Evolutionary conservation across 1,140 invertebrate genomes (phyloP).

Genomic region (Pogonognathellus flavescens): DNA sequence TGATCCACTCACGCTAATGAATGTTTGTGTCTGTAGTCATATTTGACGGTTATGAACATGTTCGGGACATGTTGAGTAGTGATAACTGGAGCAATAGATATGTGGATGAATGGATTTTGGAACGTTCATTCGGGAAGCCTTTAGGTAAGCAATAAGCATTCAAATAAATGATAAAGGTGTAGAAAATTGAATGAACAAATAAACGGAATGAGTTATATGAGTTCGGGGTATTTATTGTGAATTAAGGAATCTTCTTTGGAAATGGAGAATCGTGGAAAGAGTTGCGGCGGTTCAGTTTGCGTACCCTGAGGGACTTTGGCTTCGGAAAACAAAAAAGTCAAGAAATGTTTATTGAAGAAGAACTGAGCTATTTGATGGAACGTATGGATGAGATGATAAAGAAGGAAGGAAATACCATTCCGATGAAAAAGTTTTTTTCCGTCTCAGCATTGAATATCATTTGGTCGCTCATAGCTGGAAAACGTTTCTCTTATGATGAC

Average conservation of each 20-base stretch:
- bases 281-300: conserved; percentile 57
- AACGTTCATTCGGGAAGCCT: conserved; percentile 59
- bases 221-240: neutral
- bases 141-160: conserved; percentile 51
- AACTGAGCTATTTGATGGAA: conserved; percentile 51
- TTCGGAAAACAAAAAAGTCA: conserved; percentile 58
- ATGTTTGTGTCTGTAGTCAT: conserved; percentile 31
- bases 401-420: conserved; percentile 37
- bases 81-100: conserved; percentile 59
- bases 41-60: conserved; percentile 51
- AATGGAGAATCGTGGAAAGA: conserved; percentile 63
- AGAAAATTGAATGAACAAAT: conserved; percentile 4
- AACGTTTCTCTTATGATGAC: conserved; percentile 72
- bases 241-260: conserved; percentile 57
- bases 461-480: conserved; percentile 88
- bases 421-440: conserved; percentile 67
- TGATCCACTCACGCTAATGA: neutral
- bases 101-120: conserved; percentile 54
- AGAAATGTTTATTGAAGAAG: conserved; percentile 60
- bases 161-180: neutral
- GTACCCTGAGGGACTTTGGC: conserved; percentile 61
- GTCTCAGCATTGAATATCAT: conserved; percentile 82
- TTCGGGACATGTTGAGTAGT: conserved; percentile 52
- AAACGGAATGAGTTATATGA: neutral
- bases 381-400: conserved; percentile 55